A percentile compares a stretch with the other conserved stretches of the same genome.
phyloP scores from a whole-genome alignment of 2,888 invertebrate genomes.

The Troglohyphantes excavatus region DNA sequence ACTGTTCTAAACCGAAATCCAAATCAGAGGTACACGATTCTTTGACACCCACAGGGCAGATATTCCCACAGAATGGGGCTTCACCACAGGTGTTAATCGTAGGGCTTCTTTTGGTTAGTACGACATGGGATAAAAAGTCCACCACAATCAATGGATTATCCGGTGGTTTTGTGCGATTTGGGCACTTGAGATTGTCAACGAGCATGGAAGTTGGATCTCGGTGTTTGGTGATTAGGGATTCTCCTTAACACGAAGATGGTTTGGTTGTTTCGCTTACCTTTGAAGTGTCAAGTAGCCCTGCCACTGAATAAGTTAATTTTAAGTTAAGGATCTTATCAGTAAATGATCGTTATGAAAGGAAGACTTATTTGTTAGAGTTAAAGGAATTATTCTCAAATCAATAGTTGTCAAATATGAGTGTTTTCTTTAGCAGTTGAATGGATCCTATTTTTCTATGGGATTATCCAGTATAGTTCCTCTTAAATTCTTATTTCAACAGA shows the following conservation, averaged over 20 bases:
- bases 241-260: background rate
- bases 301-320: background rate
- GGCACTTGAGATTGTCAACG: background rate
- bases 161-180: background rate
- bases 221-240: background rate
- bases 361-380: too few species aligned
- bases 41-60: background rate
- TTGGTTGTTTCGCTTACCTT: background rate
- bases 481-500: too few species aligned
- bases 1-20: background rate
- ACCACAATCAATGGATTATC: slow-evolving; percentile 2
- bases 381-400: too few species aligned
- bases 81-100: slow-evolving; percentile 16
- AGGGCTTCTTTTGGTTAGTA: background rate
- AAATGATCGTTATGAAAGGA: too few species aligned
- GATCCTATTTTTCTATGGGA: too few species aligned
- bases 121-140: background rate
- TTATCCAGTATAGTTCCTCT: too few species aligned
- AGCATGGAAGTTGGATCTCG: background rate
- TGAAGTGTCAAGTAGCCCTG: background rate
- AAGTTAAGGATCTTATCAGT: background rate
- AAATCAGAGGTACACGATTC: background rate
- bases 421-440: too few species aligned
- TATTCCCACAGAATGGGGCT: slow-evolving; percentile 15
- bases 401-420: too few species aligned